These are phyloP conservation scores for Vollenhovia emeryi DNA, from an alignment of 1,140 invertebrate species.

Conservation along the genomic window DNA sequence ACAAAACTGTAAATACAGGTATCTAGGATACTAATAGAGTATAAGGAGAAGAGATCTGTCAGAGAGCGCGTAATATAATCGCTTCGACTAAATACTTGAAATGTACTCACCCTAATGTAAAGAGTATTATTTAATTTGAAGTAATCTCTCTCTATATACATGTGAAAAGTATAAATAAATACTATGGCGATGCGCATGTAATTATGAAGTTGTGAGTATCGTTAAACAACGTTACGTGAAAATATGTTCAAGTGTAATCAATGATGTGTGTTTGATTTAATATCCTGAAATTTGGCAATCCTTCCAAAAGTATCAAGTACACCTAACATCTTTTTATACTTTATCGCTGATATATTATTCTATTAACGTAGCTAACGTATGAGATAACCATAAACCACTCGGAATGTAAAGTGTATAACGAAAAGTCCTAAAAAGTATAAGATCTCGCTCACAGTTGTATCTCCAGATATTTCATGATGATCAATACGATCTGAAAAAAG, in stretches of 20 bases:
- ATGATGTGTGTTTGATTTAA: background rate
- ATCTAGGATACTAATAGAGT: conserved; percentile 10
- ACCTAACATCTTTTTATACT: too few species aligned
- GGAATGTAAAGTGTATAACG: background rate
- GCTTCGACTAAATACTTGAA: background rate
- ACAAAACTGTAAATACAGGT: conserved; percentile 44
- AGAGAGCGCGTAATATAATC: background rate
- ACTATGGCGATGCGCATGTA: background rate
- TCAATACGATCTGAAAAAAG: background rate
- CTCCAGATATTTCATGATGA: background rate
- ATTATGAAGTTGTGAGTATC: background rate
- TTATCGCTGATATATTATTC: too few species aligned
- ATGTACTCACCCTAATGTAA: background rate
- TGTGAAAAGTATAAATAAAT: conserved; percentile 5
- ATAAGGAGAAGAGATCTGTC: background rate
- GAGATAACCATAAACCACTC: background rate
- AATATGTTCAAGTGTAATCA: background rate
- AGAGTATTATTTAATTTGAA: conserved; percentile 7
- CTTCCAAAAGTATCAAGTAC: background rate
- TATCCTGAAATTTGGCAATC: background rate
- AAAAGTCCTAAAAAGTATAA: background rate
- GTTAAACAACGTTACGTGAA: background rate
- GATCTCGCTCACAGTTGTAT: background rate
- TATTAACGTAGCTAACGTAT: too few species aligned
- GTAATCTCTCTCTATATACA: background rate